Evolutionary conservation across 2,888 invertebrate species (phyloP), one percentile per base, ranked within the genome.

Genomic region (Drosophila antonietae): DNA sequence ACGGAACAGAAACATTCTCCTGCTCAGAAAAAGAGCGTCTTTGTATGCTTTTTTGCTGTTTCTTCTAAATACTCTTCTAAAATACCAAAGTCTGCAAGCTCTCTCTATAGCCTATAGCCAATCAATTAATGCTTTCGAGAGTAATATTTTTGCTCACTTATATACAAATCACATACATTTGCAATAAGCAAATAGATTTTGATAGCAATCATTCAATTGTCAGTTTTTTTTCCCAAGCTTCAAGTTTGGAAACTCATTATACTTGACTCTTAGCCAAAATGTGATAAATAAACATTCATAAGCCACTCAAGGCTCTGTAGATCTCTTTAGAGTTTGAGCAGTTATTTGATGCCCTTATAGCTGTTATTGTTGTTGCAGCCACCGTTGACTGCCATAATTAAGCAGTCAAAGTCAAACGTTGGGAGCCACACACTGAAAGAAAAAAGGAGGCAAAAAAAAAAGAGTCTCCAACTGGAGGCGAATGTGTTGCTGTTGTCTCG

Each of bases 381-480:
- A 65, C 68, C 64, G 80, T 78, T 81, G 71, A 67, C 55, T 57
- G 74, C 69, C 71, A 75, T 84, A 84, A 84, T 84, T 83, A 84
- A 84, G 87, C 84, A 83, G 84, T 84, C 87, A 87, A 76, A 78
- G 72, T 73, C 81, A 73, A 73, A 53, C 71, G 78, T 65, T 68
- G 80, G 64, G 59, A 80, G 78, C 68, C 77, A 64, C 62, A 74
- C 41, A 55, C 46, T 37, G 43, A 51, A 60, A 28, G 33, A 39
- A 51, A 35, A 53, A 31, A 15, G 7, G 14, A 55, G 28, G 15
- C 35, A 31, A 12, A 41, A 35, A 46, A 63, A 66, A 35, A 65
- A 64, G 51, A 66, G 58, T 39, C 56, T 66, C 57, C 74, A 59
- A 63, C 44, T 52, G 8, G 28, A 51, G n/a, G 31, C 37, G 44